Conservation (phyloP, 2,797 vertebrate species). For the Mormyrops attenuatus region DNA sequence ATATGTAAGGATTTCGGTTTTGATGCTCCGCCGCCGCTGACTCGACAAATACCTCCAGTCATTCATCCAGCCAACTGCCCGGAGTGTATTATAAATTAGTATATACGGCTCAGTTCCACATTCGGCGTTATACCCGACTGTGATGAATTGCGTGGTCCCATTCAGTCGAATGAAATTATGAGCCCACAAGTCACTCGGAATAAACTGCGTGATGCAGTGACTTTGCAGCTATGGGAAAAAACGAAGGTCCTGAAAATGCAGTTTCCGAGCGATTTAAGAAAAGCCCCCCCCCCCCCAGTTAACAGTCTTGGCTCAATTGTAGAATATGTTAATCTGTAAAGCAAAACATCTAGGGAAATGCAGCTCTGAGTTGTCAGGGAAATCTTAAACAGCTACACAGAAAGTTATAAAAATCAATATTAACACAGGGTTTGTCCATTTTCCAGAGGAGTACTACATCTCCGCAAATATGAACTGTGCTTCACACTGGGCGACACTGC, state of each 20-base stretch:
- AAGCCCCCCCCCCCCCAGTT: not conserved
- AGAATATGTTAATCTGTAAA: not conserved
- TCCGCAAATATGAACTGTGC: not conserved
- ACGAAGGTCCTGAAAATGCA: not conserved
- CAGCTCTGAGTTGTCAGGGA: not conserved
- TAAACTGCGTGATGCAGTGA: not conserved
- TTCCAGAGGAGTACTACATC: not conserved
- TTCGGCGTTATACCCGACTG: not conserved
- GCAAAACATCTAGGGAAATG: not conserved
- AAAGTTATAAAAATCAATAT: not conserved
- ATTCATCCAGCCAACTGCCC: constrained; percentile 13
- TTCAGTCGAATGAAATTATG: constrained; percentile 19
- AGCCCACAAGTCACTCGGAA: not conserved
- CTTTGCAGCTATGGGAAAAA: not conserved
- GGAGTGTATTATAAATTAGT: constrained; percentile 19
- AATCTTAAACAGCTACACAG: not conserved
- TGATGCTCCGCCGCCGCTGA: not conserved
- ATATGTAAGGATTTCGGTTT: constrained; percentile 4
- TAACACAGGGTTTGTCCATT: not conserved
- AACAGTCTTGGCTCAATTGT: not conserved
- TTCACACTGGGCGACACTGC: not conserved
- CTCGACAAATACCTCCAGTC: constrained; percentile 1
- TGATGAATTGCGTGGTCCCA: constrained; percentile 7
- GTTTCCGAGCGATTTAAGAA: not conserved
- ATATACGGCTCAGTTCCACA: not conserved